Conservation (phyloP, 2,888 invertebrate genomes). For the Metopia argyrocephala region DNA sequence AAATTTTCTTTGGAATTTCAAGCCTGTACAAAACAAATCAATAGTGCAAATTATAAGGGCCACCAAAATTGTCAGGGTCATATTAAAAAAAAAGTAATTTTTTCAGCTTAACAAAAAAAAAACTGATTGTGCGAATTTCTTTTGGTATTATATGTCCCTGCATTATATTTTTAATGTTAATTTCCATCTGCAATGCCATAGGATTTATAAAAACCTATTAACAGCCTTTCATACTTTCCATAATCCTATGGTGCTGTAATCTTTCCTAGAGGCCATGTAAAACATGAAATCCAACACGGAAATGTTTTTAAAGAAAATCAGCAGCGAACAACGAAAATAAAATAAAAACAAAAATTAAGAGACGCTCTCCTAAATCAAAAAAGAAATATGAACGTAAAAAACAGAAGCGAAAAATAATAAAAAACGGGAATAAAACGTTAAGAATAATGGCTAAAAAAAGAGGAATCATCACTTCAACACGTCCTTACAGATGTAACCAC, state of each 20-base stretch:
- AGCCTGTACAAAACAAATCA: too few species aligned
- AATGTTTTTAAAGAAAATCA: conserved; percentile 48
- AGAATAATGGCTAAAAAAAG: conserved; percentile 27
- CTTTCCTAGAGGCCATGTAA: conserved; percentile 43
- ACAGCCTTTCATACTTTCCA: too few species aligned
- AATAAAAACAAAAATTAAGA: neutral
- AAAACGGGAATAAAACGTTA: neutral
- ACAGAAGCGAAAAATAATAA: neutral
- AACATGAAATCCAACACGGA: conserved; percentile 49
- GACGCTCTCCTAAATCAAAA: conserved; percentile 48
- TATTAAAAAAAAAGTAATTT: too few species aligned
- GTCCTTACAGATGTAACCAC: conserved; percentile 60
- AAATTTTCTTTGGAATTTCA: too few species aligned
- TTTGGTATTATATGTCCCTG: neutral
- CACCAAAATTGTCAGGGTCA: too few species aligned
- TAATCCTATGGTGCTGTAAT: neutral
- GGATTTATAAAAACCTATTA: neutral
- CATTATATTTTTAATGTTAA: too few species aligned
- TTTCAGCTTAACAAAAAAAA: too few species aligned
- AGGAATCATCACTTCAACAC: conserved; percentile 64
- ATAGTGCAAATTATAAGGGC: too few species aligned
- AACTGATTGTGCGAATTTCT: too few species aligned
- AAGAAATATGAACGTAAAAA: conserved; percentile 33
- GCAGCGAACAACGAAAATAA: conserved; percentile 23
- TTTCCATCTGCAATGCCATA: too few species aligned